A percentile compares a stretch with the other conserved stretches of the same genome.
These are phyloP conservation scores for Agrotis ipsilon DNA, from an alignment of 2,888 invertebrate genomes.

Conservation along the genomic window DNA sequence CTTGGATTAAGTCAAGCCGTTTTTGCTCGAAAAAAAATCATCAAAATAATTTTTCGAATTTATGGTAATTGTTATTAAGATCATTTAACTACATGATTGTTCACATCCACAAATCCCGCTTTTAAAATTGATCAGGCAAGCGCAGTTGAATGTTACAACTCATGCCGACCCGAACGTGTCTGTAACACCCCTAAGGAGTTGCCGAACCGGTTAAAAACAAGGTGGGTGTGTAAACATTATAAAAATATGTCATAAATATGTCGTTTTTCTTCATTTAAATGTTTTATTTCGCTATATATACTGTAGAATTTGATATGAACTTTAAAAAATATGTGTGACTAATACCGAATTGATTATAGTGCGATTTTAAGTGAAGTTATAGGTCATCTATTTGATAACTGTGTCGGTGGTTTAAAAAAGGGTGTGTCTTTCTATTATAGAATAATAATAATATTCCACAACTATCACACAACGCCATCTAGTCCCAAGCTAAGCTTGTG, in stretches of 20 bases:
- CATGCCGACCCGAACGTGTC: neutral
- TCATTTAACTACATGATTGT: too few species aligned
- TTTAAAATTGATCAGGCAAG: too few species aligned
- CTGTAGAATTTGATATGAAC: neutral
- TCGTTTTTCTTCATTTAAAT: constrained; percentile 9
- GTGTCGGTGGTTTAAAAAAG: neutral
- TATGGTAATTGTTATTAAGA: too few species aligned
- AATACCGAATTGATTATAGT: constrained; percentile 5
- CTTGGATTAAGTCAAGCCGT: too few species aligned
- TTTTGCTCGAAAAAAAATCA: too few species aligned
- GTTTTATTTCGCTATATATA: neutral
- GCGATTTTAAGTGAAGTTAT: neutral
- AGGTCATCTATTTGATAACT: neutral
- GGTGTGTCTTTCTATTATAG: neutral
- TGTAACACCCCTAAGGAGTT: neutral
- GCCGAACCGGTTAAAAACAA: constrained; percentile 23
- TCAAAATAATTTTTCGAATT: too few species aligned
- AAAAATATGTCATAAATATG: constrained; percentile 8
- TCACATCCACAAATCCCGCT: too few species aligned
- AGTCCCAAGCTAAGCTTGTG: too few species aligned
- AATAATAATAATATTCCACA: too few species aligned
- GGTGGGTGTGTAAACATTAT: constrained; percentile 19
- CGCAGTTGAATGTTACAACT: too few species aligned
- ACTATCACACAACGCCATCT: too few species aligned
- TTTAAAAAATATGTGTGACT: constrained; percentile 9